phyloP scores from a whole-genome alignment of 2,888 invertebrate genomes.

The Aporophyla nigra region DNA sequence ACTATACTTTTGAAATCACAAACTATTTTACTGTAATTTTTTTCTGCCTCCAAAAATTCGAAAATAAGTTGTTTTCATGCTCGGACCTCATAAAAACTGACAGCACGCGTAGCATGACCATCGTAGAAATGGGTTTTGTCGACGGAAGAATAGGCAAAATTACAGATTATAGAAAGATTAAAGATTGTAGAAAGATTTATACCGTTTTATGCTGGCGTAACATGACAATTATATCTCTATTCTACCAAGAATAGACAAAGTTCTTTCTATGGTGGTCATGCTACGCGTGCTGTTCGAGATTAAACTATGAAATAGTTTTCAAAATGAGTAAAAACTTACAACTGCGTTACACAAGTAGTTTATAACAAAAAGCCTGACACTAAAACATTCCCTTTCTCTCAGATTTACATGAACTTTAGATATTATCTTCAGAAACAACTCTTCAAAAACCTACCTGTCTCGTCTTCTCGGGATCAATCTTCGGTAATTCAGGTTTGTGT shows the following conservation, averaged over 20 bases:
- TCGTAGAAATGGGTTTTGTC: no score
- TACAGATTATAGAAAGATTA: no score
- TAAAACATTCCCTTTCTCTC: neutral
- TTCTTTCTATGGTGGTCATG: no score
- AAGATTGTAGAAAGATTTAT: no score
- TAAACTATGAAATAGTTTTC: neutral
- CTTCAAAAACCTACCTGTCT: conserved; percentile 79
- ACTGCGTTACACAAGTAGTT: neutral
- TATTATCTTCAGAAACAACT: neutral
- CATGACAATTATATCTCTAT: no score
- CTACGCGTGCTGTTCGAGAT: neutral
- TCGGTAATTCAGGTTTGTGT: conserved; percentile 81
- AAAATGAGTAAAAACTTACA: neutral
- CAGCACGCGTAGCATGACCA: no score
- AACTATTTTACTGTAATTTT: neutral
- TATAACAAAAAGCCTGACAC: neutral
- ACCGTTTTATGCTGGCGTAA: no score
- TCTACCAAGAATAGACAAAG: no score
- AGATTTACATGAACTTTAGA: no score
- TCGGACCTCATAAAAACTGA: neutral
- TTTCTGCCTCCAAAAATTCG: neutral
- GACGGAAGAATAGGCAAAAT: no score
- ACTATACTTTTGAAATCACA: neutral
- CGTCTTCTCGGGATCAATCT: conserved; percentile 84
- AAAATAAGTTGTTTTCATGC: neutral